Conservation (phyloP, 2,888 invertebrate species). For the Helicoverpa assulta region DNA sequence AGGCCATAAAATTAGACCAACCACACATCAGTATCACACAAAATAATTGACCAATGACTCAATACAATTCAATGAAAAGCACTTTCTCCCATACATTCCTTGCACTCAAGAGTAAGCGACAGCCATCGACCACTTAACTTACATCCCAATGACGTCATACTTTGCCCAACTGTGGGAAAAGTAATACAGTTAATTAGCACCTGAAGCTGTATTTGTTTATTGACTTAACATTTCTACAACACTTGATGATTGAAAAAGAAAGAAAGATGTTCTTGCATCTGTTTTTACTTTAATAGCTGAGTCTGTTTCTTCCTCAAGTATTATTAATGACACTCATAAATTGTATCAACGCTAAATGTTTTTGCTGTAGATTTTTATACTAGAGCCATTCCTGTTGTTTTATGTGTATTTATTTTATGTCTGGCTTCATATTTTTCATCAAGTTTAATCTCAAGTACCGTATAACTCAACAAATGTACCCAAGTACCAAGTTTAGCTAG, state of each 20-base stretch:
- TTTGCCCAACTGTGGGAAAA: conserved; percentile 77
- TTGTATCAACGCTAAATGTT: neutral
- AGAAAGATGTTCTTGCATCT: neutral
- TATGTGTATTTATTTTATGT: neutral
- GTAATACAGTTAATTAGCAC: conserved; percentile 75
- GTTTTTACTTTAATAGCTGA: neutral
- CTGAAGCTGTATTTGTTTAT: conserved; percentile 72
- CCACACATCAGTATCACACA: conserved; percentile 9
- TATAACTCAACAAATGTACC: conserved; percentile 26
- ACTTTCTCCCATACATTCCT: conserved; percentile 49
- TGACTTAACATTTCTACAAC: conserved; percentile 50
- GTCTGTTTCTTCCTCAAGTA: neutral
- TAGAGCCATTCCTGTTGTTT: neutral
- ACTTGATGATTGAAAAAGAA: conserved; percentile 32
- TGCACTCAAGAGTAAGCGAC: conserved; percentile 30
- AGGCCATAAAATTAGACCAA: conserved; percentile 24
- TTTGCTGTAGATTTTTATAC: neutral
- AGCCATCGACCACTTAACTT: conserved; percentile 64
- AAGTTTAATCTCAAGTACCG: conserved; percentile 2
- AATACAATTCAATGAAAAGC: conserved; percentile 41
- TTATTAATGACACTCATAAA: neutral
- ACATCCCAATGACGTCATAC: conserved; percentile 64
- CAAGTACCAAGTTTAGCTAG: conserved; percentile 24
- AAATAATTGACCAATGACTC: conserved; percentile 49
- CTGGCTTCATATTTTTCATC: conserved; percentile 4